phyloP scores from a whole-genome alignment of 1,140 invertebrate species.

The Neodiprion fabricii region DNA sequence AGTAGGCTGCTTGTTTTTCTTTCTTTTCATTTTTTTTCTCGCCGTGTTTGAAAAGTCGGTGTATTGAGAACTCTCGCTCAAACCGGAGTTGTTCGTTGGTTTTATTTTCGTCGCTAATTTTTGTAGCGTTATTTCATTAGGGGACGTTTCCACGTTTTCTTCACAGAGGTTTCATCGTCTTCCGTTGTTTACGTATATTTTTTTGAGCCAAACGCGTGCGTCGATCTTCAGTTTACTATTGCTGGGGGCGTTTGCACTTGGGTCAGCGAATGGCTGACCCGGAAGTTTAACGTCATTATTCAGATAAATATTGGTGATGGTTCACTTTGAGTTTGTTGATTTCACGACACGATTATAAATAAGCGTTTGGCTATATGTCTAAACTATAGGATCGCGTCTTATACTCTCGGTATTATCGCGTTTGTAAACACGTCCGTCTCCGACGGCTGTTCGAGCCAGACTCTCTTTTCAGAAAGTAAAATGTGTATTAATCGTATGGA shows the following conservation, averaged over 20 bases:
- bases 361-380: slow-evolving; percentile 13
- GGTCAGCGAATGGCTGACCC: slow-evolving; percentile 17
- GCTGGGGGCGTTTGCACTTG: slow-evolving; percentile 8
- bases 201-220: slow-evolving; percentile 2
- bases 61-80: slow-evolving; percentile 2
- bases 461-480: no score
- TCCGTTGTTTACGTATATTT: slow-evolving; percentile 10
- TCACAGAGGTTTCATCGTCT: slow-evolving; percentile 9
- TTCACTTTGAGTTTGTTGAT: slow-evolving; percentile 12
- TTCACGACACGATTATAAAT: slow-evolving; percentile 8
- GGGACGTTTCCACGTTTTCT: background rate
- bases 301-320: slow-evolving; percentile 16
- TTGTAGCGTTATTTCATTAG: background rate
- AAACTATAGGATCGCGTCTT: slow-evolving; percentile 11
- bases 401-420: no score
- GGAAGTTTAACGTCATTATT: slow-evolving; percentile 11
- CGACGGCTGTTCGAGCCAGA: background rate
- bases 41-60: background rate
- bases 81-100: background rate
- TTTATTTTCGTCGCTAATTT: slow-evolving; percentile 17
- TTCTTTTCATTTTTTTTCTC: slow-evolving; percentile 17
- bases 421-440: slow-evolving; percentile 13
- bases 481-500: no score
- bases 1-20: slow-evolving; percentile 4
- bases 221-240: slow-evolving; percentile 14